These are phyloP conservation scores for Tanytarsus gracilentus DNA, from an alignment of 2,888 invertebrate genomes.

Conservation along the genomic window DNA sequence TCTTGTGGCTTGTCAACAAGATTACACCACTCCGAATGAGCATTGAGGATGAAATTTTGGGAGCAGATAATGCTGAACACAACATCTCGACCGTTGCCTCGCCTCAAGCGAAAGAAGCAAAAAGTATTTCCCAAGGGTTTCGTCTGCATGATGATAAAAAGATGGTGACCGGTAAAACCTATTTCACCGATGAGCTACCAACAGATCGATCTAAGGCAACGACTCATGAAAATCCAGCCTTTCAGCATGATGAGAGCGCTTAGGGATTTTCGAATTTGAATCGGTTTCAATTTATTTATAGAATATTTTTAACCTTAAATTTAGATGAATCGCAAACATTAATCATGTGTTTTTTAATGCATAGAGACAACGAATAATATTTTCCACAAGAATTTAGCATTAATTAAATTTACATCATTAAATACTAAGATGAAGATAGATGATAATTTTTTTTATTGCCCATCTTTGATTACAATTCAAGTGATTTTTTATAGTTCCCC, in stretches of 20 bases:
- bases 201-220: constrained; percentile 1
- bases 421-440: too few relatives aligned
- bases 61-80: constrained; percentile 75
- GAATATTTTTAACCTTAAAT: background rate
- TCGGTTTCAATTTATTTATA: background rate
- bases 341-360: too few relatives aligned
- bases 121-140: constrained; percentile 6
- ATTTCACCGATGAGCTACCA: constrained; percentile 12
- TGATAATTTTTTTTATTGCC: too few relatives aligned
- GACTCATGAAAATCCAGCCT: constrained; percentile 8
- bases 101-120: constrained; percentile 4
- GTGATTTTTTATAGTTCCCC: too few relatives aligned
- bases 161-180: constrained; percentile 4
- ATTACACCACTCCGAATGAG: constrained; percentile 68
- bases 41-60: constrained; percentile 67
- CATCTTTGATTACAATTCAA: too few relatives aligned
- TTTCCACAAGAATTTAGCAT: too few relatives aligned
- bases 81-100: background rate
- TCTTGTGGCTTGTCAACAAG: constrained; percentile 65
- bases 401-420: too few relatives aligned
- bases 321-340: too few relatives aligned
- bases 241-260: constrained; percentile 1
- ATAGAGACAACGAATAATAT: too few relatives aligned
- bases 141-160: background rate
- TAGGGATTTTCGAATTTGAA: too few relatives aligned